Evolutionary conservation across 2,797 vertebrate species (phyloP).

Genomic region (Darevskia mixta): DNA sequence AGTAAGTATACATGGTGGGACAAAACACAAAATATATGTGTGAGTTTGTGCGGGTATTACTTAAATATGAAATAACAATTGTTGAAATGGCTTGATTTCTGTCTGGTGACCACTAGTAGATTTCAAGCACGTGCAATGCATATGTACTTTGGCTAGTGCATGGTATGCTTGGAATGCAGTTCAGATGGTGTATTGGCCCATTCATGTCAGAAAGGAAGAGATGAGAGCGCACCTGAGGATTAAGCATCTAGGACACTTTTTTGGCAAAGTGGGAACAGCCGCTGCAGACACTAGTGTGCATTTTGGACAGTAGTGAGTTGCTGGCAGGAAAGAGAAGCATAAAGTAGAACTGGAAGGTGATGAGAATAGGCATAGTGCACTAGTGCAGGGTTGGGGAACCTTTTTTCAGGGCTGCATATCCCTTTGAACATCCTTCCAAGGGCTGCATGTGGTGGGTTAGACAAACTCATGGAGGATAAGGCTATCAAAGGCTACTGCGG

Average conservation of each 20-base stretch:
- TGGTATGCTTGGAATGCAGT: not conserved
- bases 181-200: not conserved
- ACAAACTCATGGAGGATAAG: not conserved
- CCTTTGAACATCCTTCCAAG: no score
- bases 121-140: not conserved
- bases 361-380: not conserved
- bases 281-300: not conserved
- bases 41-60: not conserved
- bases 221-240: not conserved
- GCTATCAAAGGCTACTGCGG: not conserved
- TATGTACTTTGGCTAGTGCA: not conserved
- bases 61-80: not conserved
- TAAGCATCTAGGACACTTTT: not conserved
- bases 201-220: not conserved
- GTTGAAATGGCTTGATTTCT: not conserved
- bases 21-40: not conserved
- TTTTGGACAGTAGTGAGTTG: not conserved
- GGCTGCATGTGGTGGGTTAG: not conserved
- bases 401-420: no score
- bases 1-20: constrained; percentile 76
- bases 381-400: no score
- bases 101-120: not conserved
- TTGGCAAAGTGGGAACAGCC: not conserved
- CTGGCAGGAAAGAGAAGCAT: not conserved
- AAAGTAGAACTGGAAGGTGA: not conserved